phyloP scores from a whole-genome alignment of 2,113 vertebrate species.

The Hipposideros armiger region DNA sequence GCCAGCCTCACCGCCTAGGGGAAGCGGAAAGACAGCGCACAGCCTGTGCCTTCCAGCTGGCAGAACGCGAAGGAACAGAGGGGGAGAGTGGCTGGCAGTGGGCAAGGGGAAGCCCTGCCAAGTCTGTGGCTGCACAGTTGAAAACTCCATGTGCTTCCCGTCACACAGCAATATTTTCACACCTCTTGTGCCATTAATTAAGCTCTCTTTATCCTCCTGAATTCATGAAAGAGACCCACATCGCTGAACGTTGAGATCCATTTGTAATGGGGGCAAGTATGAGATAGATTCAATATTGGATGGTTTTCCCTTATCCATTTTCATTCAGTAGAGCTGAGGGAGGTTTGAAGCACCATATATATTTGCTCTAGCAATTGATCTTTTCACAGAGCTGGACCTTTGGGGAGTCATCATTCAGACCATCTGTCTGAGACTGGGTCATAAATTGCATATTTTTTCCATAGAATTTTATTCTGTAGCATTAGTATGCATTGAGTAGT shows the following conservation, averaged over 20 bases:
- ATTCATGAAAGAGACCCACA: conserved; percentile 42
- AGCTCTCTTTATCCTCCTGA: conserved; percentile 62
- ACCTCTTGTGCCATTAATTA: conserved; percentile 77
- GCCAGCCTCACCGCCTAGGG: conserved; percentile 48
- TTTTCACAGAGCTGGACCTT: conserved; percentile 74
- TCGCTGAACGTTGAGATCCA: conserved; percentile 34
- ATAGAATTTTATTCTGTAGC: conserved; percentile 65
- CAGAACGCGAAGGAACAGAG: conserved; percentile 67
- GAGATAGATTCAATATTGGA: conserved; percentile 32
- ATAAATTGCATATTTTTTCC: conserved; percentile 68
- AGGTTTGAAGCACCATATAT: conserved; percentile 73
- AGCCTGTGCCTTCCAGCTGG: conserved; percentile 77
- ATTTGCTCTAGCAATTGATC: conserved; percentile 79
- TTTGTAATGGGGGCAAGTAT: conserved; percentile 47
- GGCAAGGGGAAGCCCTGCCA: conserved; percentile 65
- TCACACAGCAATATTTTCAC: conserved; percentile 82
- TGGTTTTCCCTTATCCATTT: conserved; percentile 43
- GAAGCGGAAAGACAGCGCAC: neutral
- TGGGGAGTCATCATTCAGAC: conserved; percentile 76
- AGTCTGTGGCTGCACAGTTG: conserved; percentile 73
- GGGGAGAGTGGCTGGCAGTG: conserved; percentile 75
- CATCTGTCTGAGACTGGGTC: conserved; percentile 75
- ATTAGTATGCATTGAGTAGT: conserved; percentile 60
- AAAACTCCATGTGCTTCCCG: conserved; percentile 82
- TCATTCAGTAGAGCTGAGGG: conserved; percentile 14